Conservation (phyloP, 1,140 invertebrate species). For the Caerostris darwini region DNA sequence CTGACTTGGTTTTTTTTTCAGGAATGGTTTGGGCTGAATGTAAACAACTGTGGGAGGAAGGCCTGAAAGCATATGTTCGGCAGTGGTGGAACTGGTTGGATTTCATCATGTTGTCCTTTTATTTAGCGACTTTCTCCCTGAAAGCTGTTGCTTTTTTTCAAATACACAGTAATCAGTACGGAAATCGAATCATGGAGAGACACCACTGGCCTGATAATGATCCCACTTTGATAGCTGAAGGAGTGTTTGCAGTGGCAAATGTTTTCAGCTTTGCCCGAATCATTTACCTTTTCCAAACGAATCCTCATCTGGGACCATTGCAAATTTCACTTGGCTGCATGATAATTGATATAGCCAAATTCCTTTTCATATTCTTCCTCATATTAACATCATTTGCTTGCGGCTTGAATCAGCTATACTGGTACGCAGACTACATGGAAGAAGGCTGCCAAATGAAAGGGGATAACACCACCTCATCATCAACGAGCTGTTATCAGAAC, state of each 20-base stretch:
- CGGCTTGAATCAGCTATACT: slow-evolving; percentile 84
- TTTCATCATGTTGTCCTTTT: slow-evolving; percentile 85
- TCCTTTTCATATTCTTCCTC: slow-evolving; percentile 83
- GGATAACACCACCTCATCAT: slow-evolving; percentile 78
- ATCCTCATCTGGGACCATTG: slow-evolving; percentile 85
- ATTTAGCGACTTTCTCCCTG: slow-evolving; percentile 84
- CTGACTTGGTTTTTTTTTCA: slow-evolving; percentile 70
- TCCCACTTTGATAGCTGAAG: slow-evolving; percentile 85
- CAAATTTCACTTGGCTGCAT: slow-evolving; percentile 85
- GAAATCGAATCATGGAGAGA: slow-evolving; percentile 80
- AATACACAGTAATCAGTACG: slow-evolving; percentile 80
- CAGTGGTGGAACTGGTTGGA: slow-evolving; percentile 86
- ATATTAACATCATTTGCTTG: slow-evolving; percentile 81
- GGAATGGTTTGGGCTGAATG: slow-evolving; percentile 85
- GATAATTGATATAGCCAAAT: slow-evolving; percentile 85
- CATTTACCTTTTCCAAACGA: slow-evolving; percentile 85
- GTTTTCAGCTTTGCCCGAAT: slow-evolving; percentile 85
- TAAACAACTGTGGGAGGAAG: slow-evolving; percentile 85
- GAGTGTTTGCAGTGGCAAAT: slow-evolving; percentile 85
- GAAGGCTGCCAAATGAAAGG: slow-evolving; percentile 77
- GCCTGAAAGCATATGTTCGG: slow-evolving; percentile 84
- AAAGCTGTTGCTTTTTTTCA: slow-evolving; percentile 84
- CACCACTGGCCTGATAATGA: slow-evolving; percentile 85
- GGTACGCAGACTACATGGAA: slow-evolving; percentile 83
- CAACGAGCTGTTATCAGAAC: slow-evolving; percentile 78